phyloP scores from a whole-genome alignment of 2,888 invertebrate species.

The Tipula lateralis region DNA sequence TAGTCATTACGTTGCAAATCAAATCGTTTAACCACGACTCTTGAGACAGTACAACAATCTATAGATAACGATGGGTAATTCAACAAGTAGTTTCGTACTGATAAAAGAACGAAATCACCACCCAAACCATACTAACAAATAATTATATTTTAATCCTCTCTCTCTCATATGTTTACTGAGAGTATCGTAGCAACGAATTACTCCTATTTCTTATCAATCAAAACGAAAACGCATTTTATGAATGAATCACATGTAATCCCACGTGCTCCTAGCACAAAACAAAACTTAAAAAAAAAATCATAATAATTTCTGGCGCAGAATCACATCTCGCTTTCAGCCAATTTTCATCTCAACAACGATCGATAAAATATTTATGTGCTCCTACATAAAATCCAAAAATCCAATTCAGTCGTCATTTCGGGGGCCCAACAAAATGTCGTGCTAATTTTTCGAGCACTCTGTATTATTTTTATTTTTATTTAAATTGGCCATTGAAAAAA shows the following conservation, averaged over 20 bases:
- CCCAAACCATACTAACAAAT: neutral
- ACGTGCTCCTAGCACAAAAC: neutral
- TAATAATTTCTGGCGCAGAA: constrained; percentile 13
- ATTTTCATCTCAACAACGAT: neutral
- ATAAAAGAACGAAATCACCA: neutral
- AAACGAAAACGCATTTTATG: neutral
- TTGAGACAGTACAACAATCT: too few relatives aligned
- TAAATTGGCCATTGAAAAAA: neutral
- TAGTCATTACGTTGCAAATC: too few relatives aligned
- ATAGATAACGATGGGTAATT: too few relatives aligned
- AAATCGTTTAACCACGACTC: too few relatives aligned
- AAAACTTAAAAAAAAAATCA: neutral
- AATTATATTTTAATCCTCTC: neutral
- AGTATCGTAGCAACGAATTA: neutral
- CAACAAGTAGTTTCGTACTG: neutral
- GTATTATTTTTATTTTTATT: neutral
- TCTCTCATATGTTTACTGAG: neutral
- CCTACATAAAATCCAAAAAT: neutral
- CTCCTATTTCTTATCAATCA: neutral
- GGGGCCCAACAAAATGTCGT: constrained; percentile 19
- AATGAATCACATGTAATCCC: neutral
- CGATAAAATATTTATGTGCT: constrained; percentile 11
- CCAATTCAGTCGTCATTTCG: constrained; percentile 15
- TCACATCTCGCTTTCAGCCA: neutral
- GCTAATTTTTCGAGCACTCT: neutral